Evolutionary conservation across 2,113 vertebrate genomes (phyloP), one percentile per base, ranked within the genome.

Genomic region (Tachuris rubrigastra): DNA sequence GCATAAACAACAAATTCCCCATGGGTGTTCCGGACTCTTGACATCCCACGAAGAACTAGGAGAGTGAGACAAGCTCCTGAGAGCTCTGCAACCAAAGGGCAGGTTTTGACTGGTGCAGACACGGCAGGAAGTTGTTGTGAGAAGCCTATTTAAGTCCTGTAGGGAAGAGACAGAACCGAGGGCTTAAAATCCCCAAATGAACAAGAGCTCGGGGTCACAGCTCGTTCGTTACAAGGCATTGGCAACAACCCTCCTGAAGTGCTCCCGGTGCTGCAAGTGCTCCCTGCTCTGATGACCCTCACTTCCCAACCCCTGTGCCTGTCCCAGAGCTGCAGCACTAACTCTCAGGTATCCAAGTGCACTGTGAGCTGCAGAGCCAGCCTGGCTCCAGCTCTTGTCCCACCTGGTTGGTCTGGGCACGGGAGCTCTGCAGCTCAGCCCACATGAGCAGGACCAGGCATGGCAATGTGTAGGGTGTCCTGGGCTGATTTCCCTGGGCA

Each of bases 371-470:
- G 39, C 39, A 41, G 12, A 41, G 9, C 39, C n/a, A n/a, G n/a
- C n/a, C n/a, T n/a, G n/a, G n/a, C n/a, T n/a, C n/a, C n/a, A n/a
- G n/a, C n/a, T n/a, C n/a, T n/a, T n/a, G n/a, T n/a, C n/a, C n/a
- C n/a, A n/a, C n/a, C n/a, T n/a, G n/a, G n/a, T n/a, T n/a, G n/a
- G n/a, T n/a, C n/a, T n/a, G n/a, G n/a, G n/a, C n/a, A n/a, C n/a
- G n/a, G n/a, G n/a, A n/a, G n/a, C n/a, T n/a, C n/a, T n/a, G n/a
- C n/a, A n/a, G 33, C 6, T 49, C 27, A 22, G 27, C 42, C 31
- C 59, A n/a, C 1, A 33, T 1, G 5, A 19, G 15, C 0, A 31
- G 50, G 44, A 87, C 14, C 9, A 25, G 8, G 9, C 22, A 9
- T 5, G 42, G 25, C 3, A 22, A 58, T 0, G 11, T n/a, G 31